Base-by-base conservation (phyloP, 1,140 invertebrate genomes). In the Drosophila sproati region DNA sequence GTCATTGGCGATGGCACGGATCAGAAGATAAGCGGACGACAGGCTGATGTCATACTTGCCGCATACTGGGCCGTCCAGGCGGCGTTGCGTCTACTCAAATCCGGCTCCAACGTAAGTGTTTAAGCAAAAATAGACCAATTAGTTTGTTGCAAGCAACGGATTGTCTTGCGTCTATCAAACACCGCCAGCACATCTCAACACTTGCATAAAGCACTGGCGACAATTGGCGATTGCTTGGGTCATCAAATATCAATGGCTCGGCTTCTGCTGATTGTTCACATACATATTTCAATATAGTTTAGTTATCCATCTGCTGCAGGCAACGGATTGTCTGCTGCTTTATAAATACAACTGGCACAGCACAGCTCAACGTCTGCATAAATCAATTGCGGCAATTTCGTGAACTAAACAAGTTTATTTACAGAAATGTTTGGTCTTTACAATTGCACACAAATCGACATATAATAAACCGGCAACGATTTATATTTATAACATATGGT, bases 21-120 rank as follows among this genome's bases (percentile, higher is more conserved):
- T 63, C 94, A 95, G 60, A 96, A 96, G 91, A 94, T 96, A 41
- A 96, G 94, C 54, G 99, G 98, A 4, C 94, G 96, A 71, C 97
- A 97, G 93, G 98, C 99, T 63, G 98, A 99, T 95, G 98, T 98
- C 35, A 95, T 99, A 54, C 93, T 98, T 77, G 99, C 98, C 76
- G 98, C 99, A 10, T 96, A 99, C 93, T 96, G 96, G 94, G 98
- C 98, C 47, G 96, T 98, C 70, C 98, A 99, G 94, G 98, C 97
- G 82, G 98, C 98, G 62, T 93, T 99, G 52, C 95, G 98, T 87
- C 94, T 99, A 63, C 94, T 99, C 3, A 97, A 98, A 93, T 97
- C 98, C 73, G 98, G 96, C 56, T 97, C 96, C 94, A 97, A 97
- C 93, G 97, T 98, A 93, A 91, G 92, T 87, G 2, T n/a, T 3